Evolutionary conservation across 2,888 invertebrate species (phyloP), one percentile per base, ranked within the genome.

Genomic region (Epinotia ramella): DNA sequence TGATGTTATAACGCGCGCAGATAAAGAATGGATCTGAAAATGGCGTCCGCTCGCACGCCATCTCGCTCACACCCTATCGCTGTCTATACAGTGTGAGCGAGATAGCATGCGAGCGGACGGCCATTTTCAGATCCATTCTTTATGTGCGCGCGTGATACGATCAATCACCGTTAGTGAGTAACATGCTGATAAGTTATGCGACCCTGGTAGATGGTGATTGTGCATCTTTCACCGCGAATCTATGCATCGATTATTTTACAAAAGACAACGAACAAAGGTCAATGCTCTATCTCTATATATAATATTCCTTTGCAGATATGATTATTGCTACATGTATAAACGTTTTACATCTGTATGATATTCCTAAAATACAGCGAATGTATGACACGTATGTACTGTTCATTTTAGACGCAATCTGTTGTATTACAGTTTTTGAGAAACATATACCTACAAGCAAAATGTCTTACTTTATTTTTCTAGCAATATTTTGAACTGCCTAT

Each of bases 401-500:
- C 40, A 9, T 49, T 49, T 59, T 59, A 59, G 13, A 44, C 18
- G 59, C 9, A 49, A 69, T 28, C 60, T 69, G 44, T 44, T 69
- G 59, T 68, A 68, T 24, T 57, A 20, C 46, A 46, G 44, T 69
- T 60, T 68, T 69, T 69, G 69, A 69, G 69, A 69, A 53, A 67
- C 24, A 24, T 46, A n/a, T 69, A 59, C 20, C 1, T 28, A 28
- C 44, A 57, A 28, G 4, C 46, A 44, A 28, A 69, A 68, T 59
- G 59, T 46, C 46, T 59, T 68, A 60, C 28, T 60, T 68, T 72
- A 72, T 72, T 76, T 76, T 76, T 76, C 66, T 72, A 76, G 62
- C 66, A 67, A 72, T 76, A 72, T 76, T 72, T 53, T 46, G 44
- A 72, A 72, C 76, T 63, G 71, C 75, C 65, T 75, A 67, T 57